Conservation (phyloP, 2,888 invertebrate species). For the Lacanobia wlatinum region DNA sequence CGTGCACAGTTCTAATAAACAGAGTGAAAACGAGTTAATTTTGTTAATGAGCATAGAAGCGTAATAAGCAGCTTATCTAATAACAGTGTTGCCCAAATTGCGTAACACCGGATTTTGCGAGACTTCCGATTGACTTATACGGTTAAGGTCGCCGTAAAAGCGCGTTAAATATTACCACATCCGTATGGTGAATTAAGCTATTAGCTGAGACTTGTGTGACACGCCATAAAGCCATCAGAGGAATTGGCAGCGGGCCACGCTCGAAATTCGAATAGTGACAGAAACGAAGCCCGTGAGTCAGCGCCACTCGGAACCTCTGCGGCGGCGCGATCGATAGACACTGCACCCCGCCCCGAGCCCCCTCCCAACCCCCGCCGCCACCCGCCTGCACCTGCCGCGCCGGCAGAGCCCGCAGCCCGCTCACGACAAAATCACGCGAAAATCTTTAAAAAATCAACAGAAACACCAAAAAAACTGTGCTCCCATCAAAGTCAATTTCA, state of each 20-base stretch:
- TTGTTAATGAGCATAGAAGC: constrained; percentile 2
- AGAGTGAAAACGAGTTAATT: constrained; percentile 19
- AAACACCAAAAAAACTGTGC: constrained; percentile 69
- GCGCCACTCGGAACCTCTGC: constrained; percentile 82
- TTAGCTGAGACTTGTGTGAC: constrained; percentile 77
- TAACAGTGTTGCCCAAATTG: constrained; percentile 5
- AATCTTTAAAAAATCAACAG: constrained; percentile 66
- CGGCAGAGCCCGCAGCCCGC: constrained; percentile 74
- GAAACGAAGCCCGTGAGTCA: constrained; percentile 83
- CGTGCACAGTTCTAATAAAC: constrained; percentile 34
- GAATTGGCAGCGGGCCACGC: constrained; percentile 85
- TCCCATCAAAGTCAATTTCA: constrained; percentile 72
- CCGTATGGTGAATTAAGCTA: constrained; percentile 75
- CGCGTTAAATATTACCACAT: constrained; percentile 45
- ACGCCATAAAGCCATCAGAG: constrained; percentile 79
- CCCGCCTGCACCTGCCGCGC: constrained; percentile 80
- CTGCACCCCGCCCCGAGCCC: constrained; percentile 77
- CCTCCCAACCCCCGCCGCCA: constrained; percentile 63
- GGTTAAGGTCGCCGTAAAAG: constrained; percentile 46
- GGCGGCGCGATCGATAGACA: constrained; percentile 88
- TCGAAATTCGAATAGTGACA: constrained; percentile 78
- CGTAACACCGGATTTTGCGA: constrained; percentile 17
- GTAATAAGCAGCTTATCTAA: constrained; percentile 10
- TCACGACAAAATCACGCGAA: constrained; percentile 70
- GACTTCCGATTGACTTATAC: constrained; percentile 21